phyloP scores from a whole-genome alignment of 2,113 vertebrate species.

The Psephotus haematonotus region DNA sequence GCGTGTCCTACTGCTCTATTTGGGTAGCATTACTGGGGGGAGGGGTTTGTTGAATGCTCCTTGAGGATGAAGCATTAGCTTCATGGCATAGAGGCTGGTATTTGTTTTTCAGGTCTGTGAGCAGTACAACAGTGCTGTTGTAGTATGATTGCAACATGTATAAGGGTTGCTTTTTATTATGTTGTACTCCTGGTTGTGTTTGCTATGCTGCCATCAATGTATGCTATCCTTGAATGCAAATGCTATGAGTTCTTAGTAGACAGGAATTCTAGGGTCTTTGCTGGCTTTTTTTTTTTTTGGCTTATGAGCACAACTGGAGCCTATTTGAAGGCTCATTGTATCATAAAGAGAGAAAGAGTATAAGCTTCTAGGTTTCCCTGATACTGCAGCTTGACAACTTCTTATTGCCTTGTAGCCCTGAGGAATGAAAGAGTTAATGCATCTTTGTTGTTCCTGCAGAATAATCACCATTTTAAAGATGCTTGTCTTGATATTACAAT shows the following conservation, averaged over 20 bases:
- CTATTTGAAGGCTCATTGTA: background rate
- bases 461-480: background rate
- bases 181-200: background rate
- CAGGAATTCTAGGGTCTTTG: background rate
- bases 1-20: fast-evolving
- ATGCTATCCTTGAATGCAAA: background rate
- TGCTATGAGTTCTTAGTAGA: background rate
- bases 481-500: background rate
- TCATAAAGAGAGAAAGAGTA: background rate
- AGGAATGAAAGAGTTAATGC: background rate
- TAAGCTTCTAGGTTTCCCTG: background rate
- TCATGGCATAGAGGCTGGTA: no score
- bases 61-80: fast-evolving
- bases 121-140: background rate
- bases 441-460: background rate
- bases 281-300: background rate
- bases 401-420: background rate
- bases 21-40: background rate
- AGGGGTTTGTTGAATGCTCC: background rate
- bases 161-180: background rate
- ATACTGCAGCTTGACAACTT: background rate
- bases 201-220: background rate
- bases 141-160: background rate
- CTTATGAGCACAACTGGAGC: background rate
- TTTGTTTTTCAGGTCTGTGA: background rate